Evolutionary conservation across 2,888 invertebrate genomes (phyloP).

Genomic region (Andricus curvator): DNA sequence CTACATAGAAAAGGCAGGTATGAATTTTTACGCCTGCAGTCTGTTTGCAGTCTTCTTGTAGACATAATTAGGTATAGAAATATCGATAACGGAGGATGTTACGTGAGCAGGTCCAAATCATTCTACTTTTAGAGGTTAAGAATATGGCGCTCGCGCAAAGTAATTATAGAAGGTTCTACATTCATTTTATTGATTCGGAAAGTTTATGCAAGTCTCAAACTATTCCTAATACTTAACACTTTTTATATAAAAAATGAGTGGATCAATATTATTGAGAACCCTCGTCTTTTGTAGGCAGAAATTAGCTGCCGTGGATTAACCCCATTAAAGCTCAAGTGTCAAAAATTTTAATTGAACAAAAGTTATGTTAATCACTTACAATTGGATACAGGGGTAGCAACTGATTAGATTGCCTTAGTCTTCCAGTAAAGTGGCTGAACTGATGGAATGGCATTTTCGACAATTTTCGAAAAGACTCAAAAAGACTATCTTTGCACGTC

Average conservation of each 20-base stretch:
- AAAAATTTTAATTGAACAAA: not conserved
- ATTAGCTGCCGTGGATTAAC: not conserved
- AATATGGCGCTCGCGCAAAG: not conserved
- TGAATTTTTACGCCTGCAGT: not conserved
- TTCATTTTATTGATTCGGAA: not conserved
- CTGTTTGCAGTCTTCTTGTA: not conserved
- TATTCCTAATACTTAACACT: no score
- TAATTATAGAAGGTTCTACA: slow-evolving; percentile 7
- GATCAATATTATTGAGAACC: not conserved
- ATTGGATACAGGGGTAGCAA: slow-evolving; percentile 27
- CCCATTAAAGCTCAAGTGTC: not conserved
- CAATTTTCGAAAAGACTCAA: not conserved
- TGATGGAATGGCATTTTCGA: slow-evolving; percentile 16
- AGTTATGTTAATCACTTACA: not conserved
- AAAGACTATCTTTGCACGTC: no score
- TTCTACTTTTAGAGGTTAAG: not conserved
- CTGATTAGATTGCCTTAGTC: slow-evolving; percentile 9
- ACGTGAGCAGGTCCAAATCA: not conserved
- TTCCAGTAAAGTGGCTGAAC: slow-evolving; percentile 17
- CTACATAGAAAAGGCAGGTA: not conserved
- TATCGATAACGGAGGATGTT: not conserved
- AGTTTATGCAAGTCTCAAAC: not conserved
- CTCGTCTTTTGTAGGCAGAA: not conserved
- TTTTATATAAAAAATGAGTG: no score
- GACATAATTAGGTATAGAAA: not conserved